Conservation (phyloP, 1,140 invertebrate genomes). For the Dendrolimus kikuchii region DNA sequence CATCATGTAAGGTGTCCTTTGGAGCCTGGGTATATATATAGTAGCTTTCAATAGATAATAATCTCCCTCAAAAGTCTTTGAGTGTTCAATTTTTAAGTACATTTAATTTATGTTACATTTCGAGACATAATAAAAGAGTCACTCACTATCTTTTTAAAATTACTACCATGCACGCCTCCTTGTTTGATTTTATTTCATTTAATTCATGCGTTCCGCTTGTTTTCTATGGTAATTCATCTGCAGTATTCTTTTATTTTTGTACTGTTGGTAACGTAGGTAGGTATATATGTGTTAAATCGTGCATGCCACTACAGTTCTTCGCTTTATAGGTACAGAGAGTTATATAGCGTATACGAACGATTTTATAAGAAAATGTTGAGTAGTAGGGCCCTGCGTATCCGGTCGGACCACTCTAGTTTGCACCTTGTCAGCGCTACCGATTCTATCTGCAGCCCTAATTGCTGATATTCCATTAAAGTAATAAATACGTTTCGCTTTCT, state of each 20-base stretch:
- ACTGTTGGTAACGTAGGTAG: conserved; percentile 17
- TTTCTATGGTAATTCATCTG: conserved; percentile 63
- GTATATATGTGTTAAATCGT: conserved; percentile 5
- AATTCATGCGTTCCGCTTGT: conserved; percentile 60
- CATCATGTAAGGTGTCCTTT: no score
- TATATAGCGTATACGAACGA: background rate
- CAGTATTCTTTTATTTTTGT: conserved; percentile 62
- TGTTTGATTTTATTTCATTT: conserved; percentile 58
- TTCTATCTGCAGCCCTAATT: conserved; percentile 60
- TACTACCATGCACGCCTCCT: conserved; percentile 34
- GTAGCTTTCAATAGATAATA: no score
- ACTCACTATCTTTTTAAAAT: conserved; percentile 29
- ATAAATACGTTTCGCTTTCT: conserved; percentile 53
- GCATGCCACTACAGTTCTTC: conserved; percentile 13
- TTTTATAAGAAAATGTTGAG: no score
- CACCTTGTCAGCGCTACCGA: conserved; percentile 67
- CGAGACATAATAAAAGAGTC: conserved; percentile 19
- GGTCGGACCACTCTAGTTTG: conserved; percentile 61
- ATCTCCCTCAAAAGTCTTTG: no score
- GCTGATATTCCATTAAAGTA: conserved; percentile 68
- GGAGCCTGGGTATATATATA: no score
- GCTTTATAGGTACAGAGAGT: conserved; percentile 8
- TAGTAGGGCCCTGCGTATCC: conserved; percentile 38
- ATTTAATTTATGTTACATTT: conserved; percentile 8
- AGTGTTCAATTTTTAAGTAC: no score